phyloP scores from a whole-genome alignment of 2,888 invertebrate genomes.

The Heliconius charithonia region DNA sequence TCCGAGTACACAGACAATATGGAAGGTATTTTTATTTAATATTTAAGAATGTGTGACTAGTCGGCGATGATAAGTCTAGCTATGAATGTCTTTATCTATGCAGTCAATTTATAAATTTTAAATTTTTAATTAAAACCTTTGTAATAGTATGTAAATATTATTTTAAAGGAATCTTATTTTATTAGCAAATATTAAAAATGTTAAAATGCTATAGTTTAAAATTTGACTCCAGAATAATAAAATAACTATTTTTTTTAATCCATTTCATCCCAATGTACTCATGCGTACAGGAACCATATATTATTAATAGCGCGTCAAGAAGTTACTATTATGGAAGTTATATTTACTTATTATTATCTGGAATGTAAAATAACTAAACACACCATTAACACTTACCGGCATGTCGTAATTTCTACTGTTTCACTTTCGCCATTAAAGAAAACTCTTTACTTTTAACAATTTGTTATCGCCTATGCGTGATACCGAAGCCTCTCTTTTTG shows the following conservation, averaged over 20 bases:
- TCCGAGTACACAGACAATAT: not conserved
- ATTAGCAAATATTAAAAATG: not conserved
- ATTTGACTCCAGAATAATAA: not conserved
- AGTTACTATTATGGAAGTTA: not conserved
- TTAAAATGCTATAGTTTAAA: not conserved
- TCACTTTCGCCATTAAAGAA: constrained; percentile 60
- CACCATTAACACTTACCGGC: constrained; percentile 33
- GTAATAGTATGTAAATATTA: not conserved
- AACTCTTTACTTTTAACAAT: constrained; percentile 58
- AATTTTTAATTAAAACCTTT: not conserved
- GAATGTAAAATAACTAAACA: not conserved
- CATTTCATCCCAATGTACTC: not conserved
- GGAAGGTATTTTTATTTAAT: not conserved
- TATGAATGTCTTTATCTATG: not conserved
- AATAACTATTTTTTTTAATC: not conserved
- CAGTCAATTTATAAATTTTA: not conserved
- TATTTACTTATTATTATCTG: constrained; percentile 3
- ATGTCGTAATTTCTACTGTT: constrained; percentile 53
- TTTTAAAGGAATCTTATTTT: not conserved
- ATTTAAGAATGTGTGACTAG: not conserved
- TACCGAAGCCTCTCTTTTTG: constrained; percentile 62
- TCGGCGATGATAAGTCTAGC: not conserved
- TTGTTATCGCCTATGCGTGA: constrained; percentile 65
- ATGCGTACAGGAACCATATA: not conserved
- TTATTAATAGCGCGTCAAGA: not conserved